These are phyloP conservation scores for Lophura nycthemera DNA, from an alignment of 2,113 vertebrate species.

Conservation along the genomic window DNA sequence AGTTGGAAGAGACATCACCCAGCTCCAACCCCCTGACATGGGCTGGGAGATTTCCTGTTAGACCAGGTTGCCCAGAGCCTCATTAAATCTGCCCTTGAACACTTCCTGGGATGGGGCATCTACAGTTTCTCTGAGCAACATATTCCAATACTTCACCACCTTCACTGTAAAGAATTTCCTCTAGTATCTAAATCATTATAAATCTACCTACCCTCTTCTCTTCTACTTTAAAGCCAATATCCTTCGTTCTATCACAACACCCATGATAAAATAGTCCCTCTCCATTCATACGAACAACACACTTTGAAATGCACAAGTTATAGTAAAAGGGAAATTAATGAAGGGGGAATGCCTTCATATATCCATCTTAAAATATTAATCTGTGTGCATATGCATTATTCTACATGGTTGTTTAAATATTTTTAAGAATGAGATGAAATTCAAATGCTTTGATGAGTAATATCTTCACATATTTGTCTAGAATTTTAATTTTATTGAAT, in stretches of 20 bases:
- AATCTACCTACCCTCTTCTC: background rate
- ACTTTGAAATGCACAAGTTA: background rate
- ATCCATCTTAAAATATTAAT: slow-evolving; percentile 66
- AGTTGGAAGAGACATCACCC: background rate
- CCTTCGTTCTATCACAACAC: background rate
- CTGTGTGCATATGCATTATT: slow-evolving; percentile 35
- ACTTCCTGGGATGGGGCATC: background rate
- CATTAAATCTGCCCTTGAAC: background rate
- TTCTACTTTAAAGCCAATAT: background rate
- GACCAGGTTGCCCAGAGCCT: background rate
- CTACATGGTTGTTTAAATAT: slow-evolving; percentile 39
- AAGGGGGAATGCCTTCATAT: background rate
- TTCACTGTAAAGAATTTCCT: background rate
- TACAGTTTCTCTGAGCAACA: background rate
- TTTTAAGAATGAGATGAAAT: slow-evolving; percentile 77
- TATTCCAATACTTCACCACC: background rate
- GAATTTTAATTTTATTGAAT: slow-evolving; percentile 77
- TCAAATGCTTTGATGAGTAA: slow-evolving; percentile 78
- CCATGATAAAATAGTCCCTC: background rate
- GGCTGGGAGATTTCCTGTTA: background rate
- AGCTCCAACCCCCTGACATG: background rate
- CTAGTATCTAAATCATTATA: background rate
- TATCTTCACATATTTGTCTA: slow-evolving; percentile 76
- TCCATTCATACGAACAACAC: background rate
- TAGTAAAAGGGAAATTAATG: background rate